A percentile compares a stretch with the other conserved stretches of the same genome.
Conservation (phyloP, 2,113 vertebrate species). For the Hydrolagus affinis region DNA sequence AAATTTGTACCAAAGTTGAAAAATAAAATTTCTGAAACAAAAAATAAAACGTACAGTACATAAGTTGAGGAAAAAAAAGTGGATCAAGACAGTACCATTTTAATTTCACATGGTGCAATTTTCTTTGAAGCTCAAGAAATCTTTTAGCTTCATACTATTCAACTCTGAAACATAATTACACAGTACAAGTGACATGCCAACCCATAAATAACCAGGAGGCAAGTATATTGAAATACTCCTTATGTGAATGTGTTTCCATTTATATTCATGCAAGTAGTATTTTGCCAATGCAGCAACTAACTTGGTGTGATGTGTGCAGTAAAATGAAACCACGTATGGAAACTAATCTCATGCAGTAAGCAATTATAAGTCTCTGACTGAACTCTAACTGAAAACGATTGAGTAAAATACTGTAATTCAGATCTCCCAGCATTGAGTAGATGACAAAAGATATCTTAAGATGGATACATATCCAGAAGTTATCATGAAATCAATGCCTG, state of each 20-base stretch:
- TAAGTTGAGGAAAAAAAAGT: background rate
- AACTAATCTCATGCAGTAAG: background rate
- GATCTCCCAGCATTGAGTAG: background rate
- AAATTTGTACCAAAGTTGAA: too few species aligned
- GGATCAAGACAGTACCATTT: background rate
- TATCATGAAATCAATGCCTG: background rate
- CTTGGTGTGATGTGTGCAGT: background rate
- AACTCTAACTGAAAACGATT: slow-evolving; percentile 11
- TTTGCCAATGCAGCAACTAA: background rate
- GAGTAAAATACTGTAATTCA: background rate
- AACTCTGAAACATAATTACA: background rate
- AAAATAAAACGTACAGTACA: too few species aligned
- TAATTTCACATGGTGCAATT: background rate
- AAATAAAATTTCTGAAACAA: too few species aligned
- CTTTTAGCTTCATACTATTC: background rate
- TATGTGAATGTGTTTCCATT: slow-evolving; percentile 11
- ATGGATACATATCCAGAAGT: background rate
- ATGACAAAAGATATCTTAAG: background rate
- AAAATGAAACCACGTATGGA: slow-evolving; percentile 28
- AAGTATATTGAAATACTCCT: background rate
- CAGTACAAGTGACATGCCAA: background rate
- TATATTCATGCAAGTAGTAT: background rate
- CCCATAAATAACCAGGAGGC: background rate
- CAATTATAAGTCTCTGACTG: background rate
- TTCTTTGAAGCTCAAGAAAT: background rate